Percentiles rank a stretch among this genome's conserved stretches.
Conservation (phyloP, 2,797 vertebrate species). For the Eidolon dupreanum region DNA sequence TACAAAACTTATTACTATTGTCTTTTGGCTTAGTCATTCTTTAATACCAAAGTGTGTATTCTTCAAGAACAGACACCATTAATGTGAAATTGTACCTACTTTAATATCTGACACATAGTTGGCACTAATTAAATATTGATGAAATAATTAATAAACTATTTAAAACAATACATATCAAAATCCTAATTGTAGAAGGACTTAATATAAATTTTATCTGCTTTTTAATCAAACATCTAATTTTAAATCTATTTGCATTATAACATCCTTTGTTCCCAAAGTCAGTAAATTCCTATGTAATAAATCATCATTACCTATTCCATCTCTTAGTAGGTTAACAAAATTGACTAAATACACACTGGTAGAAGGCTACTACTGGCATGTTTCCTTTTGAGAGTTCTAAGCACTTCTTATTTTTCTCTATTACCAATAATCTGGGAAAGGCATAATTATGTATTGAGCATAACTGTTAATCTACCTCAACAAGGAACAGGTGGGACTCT, state of each 20-base stretch:
- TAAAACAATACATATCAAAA: background rate
- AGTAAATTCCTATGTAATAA: background rate
- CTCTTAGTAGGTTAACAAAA: background rate
- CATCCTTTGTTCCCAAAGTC: background rate
- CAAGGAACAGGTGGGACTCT: background rate
- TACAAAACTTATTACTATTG: background rate
- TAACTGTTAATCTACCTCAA: background rate
- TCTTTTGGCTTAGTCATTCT: background rate
- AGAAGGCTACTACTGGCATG: background rate
- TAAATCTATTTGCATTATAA: background rate
- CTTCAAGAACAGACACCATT: background rate
- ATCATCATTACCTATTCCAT: background rate
- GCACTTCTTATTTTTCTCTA: background rate
- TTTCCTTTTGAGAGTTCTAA: background rate
- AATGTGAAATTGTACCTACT: background rate
- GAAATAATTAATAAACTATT: background rate
- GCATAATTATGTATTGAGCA: background rate
- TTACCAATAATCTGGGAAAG: background rate
- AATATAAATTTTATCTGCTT: background rate
- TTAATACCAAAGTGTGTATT: background rate
- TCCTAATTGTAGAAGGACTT: background rate
- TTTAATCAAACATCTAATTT: background rate
- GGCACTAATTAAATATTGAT: background rate
- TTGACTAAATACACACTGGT: background rate
- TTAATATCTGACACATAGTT: background rate